Evolutionary conservation across 2,888 invertebrate species (phyloP).

Genomic region (Phaedon cochleariae): DNA sequence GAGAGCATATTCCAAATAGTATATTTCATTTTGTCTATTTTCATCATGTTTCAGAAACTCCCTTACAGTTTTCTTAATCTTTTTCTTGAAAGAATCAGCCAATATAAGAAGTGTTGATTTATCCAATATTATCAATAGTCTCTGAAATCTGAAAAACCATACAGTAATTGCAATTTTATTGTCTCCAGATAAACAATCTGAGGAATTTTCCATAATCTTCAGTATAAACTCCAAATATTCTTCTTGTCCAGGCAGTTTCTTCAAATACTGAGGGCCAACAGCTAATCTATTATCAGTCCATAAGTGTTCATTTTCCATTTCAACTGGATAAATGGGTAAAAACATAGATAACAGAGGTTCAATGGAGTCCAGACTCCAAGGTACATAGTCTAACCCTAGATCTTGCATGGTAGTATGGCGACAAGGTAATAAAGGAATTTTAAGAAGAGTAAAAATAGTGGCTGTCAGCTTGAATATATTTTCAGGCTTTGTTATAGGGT

Average conservation of each 20-base stretch:
- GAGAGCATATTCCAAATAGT: conserved; percentile 71
- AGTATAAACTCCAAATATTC: conserved; percentile 67
- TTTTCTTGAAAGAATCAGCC: conserved; percentile 59
- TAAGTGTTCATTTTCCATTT: conserved; percentile 56
- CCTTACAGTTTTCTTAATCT: conserved; percentile 65
- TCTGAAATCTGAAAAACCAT: conserved; percentile 72
- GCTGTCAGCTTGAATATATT: conserved; percentile 70
- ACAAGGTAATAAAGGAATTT: conserved; percentile 67
- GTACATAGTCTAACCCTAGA: conserved; percentile 60
- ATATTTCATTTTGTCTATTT: conserved; percentile 67
- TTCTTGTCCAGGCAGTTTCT: conserved; percentile 69
- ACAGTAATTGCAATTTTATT: conserved; percentile 67
- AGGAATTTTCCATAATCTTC: conserved; percentile 64
- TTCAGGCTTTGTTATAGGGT: conserved; percentile 69
- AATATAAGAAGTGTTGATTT: conserved; percentile 62
- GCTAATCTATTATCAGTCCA: conserved; percentile 63
- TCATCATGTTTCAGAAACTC: conserved; percentile 65
- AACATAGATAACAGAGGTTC: conserved; percentile 64
- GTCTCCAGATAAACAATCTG: conserved; percentile 62
- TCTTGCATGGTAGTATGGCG: conserved; percentile 61
- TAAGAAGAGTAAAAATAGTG: conserved; percentile 67
- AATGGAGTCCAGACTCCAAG: conserved; percentile 64
- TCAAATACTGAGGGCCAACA: conserved; percentile 69
- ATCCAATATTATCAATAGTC: conserved; percentile 64
- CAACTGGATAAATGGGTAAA: conserved; percentile 55